phyloP scores from a whole-genome alignment of 37 sponge, comb jelly and placozoan species.

The Oopsacas minuta region DNA sequence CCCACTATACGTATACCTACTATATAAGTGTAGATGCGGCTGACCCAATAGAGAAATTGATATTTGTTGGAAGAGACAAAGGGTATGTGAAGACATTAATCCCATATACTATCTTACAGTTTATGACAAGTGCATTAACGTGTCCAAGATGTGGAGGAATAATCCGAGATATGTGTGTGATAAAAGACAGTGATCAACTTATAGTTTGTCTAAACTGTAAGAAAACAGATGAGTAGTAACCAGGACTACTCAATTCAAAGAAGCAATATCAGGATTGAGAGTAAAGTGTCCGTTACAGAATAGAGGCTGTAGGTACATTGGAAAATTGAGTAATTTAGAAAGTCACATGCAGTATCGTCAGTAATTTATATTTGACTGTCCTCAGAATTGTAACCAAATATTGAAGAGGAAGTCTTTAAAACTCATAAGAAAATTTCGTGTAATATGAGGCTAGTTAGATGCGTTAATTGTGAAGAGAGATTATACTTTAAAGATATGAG shows the following conservation, averaged over 20 bases:
- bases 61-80: background rate
- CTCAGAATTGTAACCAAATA: background rate
- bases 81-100: too few relatives aligned
- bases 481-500: background rate
- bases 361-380: background rate
- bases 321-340: background rate
- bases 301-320: background rate
- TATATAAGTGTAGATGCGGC: too few relatives aligned
- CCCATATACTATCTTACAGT: too few relatives aligned
- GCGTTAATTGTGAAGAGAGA: background rate
- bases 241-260: too few relatives aligned
- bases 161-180: too few relatives aligned
- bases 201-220: too few relatives aligned
- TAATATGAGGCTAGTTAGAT: background rate
- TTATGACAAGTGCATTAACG: too few relatives aligned
- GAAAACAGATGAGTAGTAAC: too few relatives aligned
- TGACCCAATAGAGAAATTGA: background rate
- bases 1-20: too few relatives aligned
- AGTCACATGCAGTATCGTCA: background rate
- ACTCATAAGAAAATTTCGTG: background rate
- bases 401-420: background rate
- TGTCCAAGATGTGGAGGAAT: too few relatives aligned
- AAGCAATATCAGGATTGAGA: background rate
- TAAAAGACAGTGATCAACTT: too few relatives aligned
- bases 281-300: background rate